These are phyloP conservation scores for Palloptera scutellata DNA, from an alignment of 2,888 invertebrate species.

Conservation along the genomic window DNA sequence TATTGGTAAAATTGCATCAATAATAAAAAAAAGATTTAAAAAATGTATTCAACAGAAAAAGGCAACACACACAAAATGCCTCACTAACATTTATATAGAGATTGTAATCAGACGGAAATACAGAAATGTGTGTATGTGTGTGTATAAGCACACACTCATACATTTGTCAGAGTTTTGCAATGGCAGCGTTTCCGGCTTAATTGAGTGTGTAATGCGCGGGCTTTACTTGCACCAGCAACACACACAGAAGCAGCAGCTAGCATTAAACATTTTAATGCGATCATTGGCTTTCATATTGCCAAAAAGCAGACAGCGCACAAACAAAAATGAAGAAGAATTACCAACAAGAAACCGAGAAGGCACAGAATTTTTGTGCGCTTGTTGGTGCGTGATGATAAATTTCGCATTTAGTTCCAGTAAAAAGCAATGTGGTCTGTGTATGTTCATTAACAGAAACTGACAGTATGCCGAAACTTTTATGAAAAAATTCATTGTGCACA, in stretches of 20 bases:
- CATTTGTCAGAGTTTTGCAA: not conserved
- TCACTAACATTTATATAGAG: too few species aligned
- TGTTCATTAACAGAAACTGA: too few species aligned
- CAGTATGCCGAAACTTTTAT: too few species aligned
- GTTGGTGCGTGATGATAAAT: too few species aligned
- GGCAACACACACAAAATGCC: not conserved
- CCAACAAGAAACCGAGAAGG: not conserved
- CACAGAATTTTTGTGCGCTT: not conserved
- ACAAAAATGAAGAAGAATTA: not conserved
- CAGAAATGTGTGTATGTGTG: not conserved
- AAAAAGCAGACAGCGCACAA: not conserved
- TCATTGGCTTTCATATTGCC: too few species aligned
- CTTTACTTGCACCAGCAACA: not conserved
- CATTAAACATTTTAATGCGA: too few species aligned
- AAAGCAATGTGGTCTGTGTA: too few species aligned
- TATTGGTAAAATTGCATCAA: not conserved
- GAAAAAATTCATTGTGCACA: too few species aligned
- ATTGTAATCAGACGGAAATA: not conserved
- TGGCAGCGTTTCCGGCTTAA: not conserved
- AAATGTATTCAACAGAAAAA: not conserved
- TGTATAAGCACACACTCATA: not conserved
- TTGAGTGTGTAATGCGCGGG: too few species aligned
- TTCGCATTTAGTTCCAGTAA: too few species aligned
- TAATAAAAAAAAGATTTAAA: not conserved
- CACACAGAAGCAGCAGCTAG: not conserved